Percentiles rank a stretch among this genome's conserved stretches.
These are phyloP conservation scores for Hofmannophila pseudospretella DNA, from an alignment of 2,888 invertebrate genomes.

Conservation along the genomic window DNA sequence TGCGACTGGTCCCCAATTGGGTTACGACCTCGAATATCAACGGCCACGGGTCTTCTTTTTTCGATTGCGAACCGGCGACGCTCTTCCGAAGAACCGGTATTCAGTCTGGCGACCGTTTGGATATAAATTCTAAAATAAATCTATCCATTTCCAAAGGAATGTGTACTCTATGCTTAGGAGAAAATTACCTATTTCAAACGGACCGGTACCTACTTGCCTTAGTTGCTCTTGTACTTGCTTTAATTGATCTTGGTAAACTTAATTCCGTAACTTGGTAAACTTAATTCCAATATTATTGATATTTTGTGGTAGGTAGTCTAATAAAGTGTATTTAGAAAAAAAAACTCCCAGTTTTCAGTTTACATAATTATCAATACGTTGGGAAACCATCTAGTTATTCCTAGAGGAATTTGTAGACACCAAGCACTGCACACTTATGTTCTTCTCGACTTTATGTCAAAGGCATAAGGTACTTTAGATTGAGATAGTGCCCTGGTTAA, in stretches of 20 bases:
- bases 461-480: neutral
- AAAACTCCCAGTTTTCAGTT: too few relatives aligned
- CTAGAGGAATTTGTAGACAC: neutral
- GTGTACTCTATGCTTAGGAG: too few relatives aligned
- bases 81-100: constrained; percentile 35
- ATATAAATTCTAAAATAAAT: constrained; percentile 4
- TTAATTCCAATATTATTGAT: too few relatives aligned
- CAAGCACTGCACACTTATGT: neutral
- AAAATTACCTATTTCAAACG: too few relatives aligned
- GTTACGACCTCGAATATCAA: constrained; percentile 69
- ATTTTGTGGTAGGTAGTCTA: too few relatives aligned
- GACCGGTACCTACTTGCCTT: too few relatives aligned
- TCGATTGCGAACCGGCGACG: constrained; percentile 28
- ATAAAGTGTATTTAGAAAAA: too few relatives aligned
- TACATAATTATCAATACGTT: too few relatives aligned
- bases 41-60: constrained; percentile 54
- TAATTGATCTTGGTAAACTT: too few relatives aligned
- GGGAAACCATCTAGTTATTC: constrained; percentile 2
- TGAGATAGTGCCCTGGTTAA: too few relatives aligned
- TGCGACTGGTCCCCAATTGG: constrained; percentile 69
- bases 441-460: neutral
- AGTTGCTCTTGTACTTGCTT: too few relatives aligned
- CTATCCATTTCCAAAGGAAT: neutral
- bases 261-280: too few relatives aligned
- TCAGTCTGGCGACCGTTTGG: constrained; percentile 1